A percentile compares a stretch with the other conserved stretches of the same genome.
Conservation (phyloP, 2,113 vertebrate species). For the Nothoprocta pentlandii region DNA sequence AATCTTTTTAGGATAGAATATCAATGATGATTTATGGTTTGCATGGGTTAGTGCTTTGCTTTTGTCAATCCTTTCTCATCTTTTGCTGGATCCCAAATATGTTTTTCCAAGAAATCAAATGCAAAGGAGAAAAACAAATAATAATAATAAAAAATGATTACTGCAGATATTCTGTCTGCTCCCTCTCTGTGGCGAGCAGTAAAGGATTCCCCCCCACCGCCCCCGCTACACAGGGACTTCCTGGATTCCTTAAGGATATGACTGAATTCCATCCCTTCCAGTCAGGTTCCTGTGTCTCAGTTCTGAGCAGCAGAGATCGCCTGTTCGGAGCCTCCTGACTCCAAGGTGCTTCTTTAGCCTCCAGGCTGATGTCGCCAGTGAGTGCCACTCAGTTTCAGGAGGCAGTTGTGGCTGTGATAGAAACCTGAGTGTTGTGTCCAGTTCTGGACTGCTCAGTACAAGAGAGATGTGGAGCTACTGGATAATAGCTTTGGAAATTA, state of each 20-base stretch:
- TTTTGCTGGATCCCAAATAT: neutral
- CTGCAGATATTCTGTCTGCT: neutral
- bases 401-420: constrained; percentile 22
- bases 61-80: neutral
- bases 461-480: too few species aligned
- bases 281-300: neutral
- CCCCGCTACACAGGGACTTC: neutral
- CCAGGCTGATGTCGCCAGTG: neutral
- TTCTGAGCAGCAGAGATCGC: constrained; percentile 23
- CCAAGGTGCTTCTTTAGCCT: constrained; percentile 53
- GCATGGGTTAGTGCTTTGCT: neutral
- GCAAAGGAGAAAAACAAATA: too few species aligned
- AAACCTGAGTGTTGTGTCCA: neutral
- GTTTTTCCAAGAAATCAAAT: neutral
- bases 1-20: neutral
- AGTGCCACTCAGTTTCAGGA: constrained; percentile 55
- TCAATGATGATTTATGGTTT: neutral
- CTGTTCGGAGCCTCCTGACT: constrained; percentile 46
- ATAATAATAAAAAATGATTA: neutral
- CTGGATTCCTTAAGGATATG: neutral
- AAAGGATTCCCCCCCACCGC: neutral
- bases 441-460: too few species aligned
- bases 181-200: neutral
- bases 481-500: neutral
- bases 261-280: neutral